Evolutionary conservation across 2,888 invertebrate genomes (phyloP).

Genomic region (Melitaea athalia): DNA sequence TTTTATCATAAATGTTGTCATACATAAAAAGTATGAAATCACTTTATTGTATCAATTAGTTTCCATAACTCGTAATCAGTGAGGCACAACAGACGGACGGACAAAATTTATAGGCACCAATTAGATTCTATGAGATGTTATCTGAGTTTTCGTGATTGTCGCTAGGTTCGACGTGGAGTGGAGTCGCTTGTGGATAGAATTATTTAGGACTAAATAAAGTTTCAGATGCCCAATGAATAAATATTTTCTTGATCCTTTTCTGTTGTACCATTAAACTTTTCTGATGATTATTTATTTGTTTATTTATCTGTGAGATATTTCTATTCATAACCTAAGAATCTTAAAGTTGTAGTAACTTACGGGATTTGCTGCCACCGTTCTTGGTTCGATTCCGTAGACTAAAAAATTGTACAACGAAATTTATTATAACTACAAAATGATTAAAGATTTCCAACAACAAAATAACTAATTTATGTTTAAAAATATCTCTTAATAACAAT

Average conservation of each 20-base stretch:
- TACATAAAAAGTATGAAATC: not conserved
- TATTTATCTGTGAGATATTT: too few relatives aligned
- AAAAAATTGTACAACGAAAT: too few relatives aligned
- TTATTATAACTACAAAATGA: too few relatives aligned
- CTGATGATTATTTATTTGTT: too few relatives aligned
- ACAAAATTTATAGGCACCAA: slow-evolving; percentile 72
- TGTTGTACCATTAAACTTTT: too few relatives aligned
- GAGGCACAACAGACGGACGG: slow-evolving; percentile 46
- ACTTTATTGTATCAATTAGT: slow-evolving; percentile 24
- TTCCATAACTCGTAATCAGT: slow-evolving; percentile 35
- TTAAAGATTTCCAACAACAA: not conserved
- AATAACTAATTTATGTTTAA: not conserved
- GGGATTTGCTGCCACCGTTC: too few relatives aligned
- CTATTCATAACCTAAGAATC: too few relatives aligned
- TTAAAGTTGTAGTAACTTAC: too few relatives aligned
- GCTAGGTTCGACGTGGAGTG: slow-evolving; percentile 40
- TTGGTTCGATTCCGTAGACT: too few relatives aligned
- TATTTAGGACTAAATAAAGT: not conserved
- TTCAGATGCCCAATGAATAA: too few relatives aligned
- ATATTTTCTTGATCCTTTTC: too few relatives aligned
- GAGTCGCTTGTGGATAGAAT: slow-evolving; percentile 39
- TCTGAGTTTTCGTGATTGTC: slow-evolving; percentile 57
- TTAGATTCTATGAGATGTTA: slow-evolving; percentile 70
- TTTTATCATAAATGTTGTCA: not conserved
- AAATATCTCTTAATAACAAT: not conserved